Evolutionary conservation across 2,797 vertebrate species (phyloP), one percentile per base, ranked within the genome.

Genomic region (Loris lydekkerianus): DNA sequence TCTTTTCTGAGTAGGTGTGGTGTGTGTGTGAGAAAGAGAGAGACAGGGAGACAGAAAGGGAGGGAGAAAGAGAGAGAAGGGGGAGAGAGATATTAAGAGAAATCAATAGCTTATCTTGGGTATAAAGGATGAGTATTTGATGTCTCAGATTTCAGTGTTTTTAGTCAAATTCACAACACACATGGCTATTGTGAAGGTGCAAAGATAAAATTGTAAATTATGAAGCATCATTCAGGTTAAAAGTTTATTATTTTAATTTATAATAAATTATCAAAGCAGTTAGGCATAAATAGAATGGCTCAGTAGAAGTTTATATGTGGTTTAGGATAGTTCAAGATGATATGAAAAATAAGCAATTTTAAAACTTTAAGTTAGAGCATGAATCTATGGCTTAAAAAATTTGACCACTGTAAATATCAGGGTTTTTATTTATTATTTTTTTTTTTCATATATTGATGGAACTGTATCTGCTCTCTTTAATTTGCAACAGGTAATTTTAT

Each of bases 111-210:
- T 53, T 73, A 43, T 14, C 78, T 93, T 0, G 7, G 2, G 0
- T 56, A 40, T 29, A 58, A 78, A 53, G 31, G 17, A 61, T 40
- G 10, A 63, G 25, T 29, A 67, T 2, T 72, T 93, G 2, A 76
- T 15, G 43, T 11, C 18, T 81, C 61, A 78, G 23, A 86, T 10
- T 84, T 83, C 25, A 73, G 31, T 89, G 93, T 87, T 34, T 9
- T 25, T 89, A 93, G 60, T 85, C 88, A 86, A 91, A 86, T 77
- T 43, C 9, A 78, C 17, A 75, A 75, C 25, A 61, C 17, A 60
- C 43, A 81, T 43, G 37, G 4, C 4, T 92, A 18, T 72, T 81
- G 14, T 65, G 0, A 85, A 89, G 15, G 17, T 43, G 5, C 69
- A 89, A 76, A 53, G 15, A 43, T 85, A 65, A 60, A 87, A 90